Conservation (phyloP, 2,113 vertebrate species). For the Ascaphus truei region DNA sequence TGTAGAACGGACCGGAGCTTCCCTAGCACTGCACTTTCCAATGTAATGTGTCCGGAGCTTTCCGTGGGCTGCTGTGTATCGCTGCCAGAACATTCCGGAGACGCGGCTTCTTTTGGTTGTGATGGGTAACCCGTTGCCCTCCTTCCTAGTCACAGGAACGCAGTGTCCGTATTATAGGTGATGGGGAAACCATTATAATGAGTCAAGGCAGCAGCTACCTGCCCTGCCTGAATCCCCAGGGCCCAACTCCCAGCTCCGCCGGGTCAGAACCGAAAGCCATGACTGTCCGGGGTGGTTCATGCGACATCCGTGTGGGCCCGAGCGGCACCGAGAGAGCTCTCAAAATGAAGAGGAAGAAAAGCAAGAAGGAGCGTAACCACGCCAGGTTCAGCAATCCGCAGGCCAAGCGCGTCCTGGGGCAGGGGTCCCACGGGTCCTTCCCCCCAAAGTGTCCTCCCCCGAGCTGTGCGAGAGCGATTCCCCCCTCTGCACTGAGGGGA, state of each 20-base stretch:
- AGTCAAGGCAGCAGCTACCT: neutral
- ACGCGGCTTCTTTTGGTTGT: neutral
- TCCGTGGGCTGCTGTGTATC: neutral
- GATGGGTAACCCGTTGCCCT: neutral
- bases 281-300: neutral
- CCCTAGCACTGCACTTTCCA: too few species aligned
- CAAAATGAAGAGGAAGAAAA: conserved; percentile 61
- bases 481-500: conserved; percentile 13
- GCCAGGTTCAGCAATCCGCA: conserved; percentile 36
- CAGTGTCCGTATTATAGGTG: too few species aligned
- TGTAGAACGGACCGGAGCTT: too few species aligned
- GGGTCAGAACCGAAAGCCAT: neutral
- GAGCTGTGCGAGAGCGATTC: conserved; percentile 3
- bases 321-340: neutral
- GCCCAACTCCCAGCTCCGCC: neutral
- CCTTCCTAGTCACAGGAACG: too few species aligned
- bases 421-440: neutral
- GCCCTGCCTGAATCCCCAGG: neutral
- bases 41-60: too few species aligned
- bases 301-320: neutral
- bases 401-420: conserved; percentile 5
- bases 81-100: neutral
- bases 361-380: conserved; percentile 58
- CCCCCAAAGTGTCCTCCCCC: conserved; percentile 20
- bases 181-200: neutral